Conservation (phyloP, 2,113 vertebrate genomes). For the Tyrannus savana region DNA sequence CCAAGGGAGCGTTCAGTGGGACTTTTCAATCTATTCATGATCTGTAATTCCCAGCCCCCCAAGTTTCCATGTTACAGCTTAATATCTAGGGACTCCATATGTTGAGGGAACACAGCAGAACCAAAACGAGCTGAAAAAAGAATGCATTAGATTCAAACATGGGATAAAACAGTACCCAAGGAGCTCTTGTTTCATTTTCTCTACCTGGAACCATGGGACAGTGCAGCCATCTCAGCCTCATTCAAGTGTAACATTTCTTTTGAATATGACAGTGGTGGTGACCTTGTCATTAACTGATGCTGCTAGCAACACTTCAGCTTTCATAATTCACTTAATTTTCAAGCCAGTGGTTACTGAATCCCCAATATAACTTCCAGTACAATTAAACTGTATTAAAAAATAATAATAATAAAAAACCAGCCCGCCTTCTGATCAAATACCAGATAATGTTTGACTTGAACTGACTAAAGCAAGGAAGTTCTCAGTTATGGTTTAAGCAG, state of each 20-base stretch:
- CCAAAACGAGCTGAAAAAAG: slow-evolving; percentile 76
- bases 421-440: not conserved
- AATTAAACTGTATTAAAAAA: slow-evolving; percentile 58
- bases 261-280: slow-evolving; percentile 79
- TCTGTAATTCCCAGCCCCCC: slow-evolving; percentile 77
- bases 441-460: not conserved
- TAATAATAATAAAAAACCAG: not conserved
- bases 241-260: slow-evolving; percentile 84
- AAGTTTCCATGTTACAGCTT: slow-evolving; percentile 76
- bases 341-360: slow-evolving; percentile 73
- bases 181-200: slow-evolving; percentile 77
- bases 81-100: slow-evolving; percentile 81
- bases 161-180: slow-evolving; percentile 71
- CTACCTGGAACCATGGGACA: slow-evolving; percentile 81
- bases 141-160: slow-evolving; percentile 73
- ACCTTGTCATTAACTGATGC: slow-evolving; percentile 85
- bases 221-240: slow-evolving; percentile 77
- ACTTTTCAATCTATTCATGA: slow-evolving; percentile 83
- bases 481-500: not conserved
- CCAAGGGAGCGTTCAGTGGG: slow-evolving; percentile 75
- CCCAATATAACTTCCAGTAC: slow-evolving; percentile 70
- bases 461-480: not conserved
- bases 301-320: slow-evolving; percentile 75
- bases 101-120: slow-evolving; percentile 80
- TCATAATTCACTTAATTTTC: slow-evolving; percentile 84